phyloP scores from a whole-genome alignment of 2,888 invertebrate genomes.

The Ectemnius cavifrons region DNA sequence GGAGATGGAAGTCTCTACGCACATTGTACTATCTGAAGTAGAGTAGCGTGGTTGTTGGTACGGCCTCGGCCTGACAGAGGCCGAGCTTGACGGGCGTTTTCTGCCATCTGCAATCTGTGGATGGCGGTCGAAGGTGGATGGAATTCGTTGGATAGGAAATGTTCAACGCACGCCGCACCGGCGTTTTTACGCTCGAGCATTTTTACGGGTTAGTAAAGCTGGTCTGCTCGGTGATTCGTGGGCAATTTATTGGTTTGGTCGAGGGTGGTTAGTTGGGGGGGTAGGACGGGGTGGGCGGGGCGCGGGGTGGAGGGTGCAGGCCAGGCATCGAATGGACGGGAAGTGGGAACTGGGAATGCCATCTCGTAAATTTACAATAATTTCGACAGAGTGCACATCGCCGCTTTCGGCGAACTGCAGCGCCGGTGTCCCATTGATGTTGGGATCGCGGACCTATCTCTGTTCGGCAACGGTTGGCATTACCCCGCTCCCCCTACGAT shows the following conservation, averaged over 20 bases:
- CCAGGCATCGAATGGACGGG: conserved; percentile 62
- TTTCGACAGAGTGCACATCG: conserved; percentile 62
- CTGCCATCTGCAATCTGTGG: no score
- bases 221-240: conserved; percentile 62
- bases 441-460: conserved; percentile 9
- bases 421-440: background rate
- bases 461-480: conserved; percentile 43
- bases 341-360: conserved; percentile 68
- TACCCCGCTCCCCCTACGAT: conserved; percentile 17
- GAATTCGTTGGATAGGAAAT: conserved; percentile 36
- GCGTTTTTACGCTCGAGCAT: conserved; percentile 50
- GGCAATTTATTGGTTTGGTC: conserved; percentile 68
- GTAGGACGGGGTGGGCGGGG: background rate
- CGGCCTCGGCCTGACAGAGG: no score
- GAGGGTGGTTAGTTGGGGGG: conserved; percentile 23
- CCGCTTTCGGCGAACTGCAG: conserved; percentile 1
- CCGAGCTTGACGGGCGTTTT: no score
- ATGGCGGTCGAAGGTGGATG: no score
- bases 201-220: conserved; percentile 67
- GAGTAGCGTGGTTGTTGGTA: no score
- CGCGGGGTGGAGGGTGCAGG: conserved; percentile 8
- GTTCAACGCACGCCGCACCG: conserved; percentile 25
- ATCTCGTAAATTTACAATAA: conserved; percentile 71
- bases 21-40: no score
- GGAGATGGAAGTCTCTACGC: no score